These are phyloP conservation scores for Beaufortia kweichowensis DNA, from an alignment of 2,113 vertebrate genomes.

Conservation along the genomic window DNA sequence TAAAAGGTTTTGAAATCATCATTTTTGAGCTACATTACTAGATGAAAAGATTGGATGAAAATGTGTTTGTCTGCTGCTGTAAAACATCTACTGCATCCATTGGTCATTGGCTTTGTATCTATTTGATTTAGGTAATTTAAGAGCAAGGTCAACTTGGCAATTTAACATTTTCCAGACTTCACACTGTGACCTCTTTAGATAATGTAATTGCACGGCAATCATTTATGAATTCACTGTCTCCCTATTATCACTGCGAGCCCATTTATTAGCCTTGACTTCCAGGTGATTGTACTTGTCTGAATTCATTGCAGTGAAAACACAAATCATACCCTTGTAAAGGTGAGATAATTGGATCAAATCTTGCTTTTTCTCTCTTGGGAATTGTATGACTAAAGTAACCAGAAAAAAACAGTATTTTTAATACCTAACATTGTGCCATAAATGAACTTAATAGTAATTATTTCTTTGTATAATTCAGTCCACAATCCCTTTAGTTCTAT, in stretches of 20 bases:
- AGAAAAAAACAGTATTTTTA: too few species aligned
- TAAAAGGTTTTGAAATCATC: background rate
- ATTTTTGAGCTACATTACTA: background rate
- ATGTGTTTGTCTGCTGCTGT: background rate
- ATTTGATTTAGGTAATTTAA: slow-evolving; percentile 5
- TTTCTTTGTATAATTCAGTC: too few species aligned
- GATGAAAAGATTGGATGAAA: too few species aligned
- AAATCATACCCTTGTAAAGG: background rate
- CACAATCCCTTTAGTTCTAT: too few species aligned
- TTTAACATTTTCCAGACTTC: background rate
- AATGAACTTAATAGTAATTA: too few species aligned
- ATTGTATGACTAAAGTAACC: too few species aligned
- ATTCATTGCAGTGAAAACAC: background rate
- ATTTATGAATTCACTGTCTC: slow-evolving; percentile 26
- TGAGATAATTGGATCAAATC: background rate
- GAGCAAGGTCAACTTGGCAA: slow-evolving; percentile 10
- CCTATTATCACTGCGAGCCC: background rate
- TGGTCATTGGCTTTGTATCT: slow-evolving; percentile 6
- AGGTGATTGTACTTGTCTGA: background rate
- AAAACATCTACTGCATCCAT: background rate
- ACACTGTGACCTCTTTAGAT: background rate
- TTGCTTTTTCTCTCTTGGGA: background rate
- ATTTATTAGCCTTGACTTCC: slow-evolving; percentile 1
- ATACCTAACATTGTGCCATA: too few species aligned
- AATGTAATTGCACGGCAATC: slow-evolving; percentile 6